Conservation (phyloP, 92 coral and sea anemone species). For the Palythoa heliodiscus region DNA sequence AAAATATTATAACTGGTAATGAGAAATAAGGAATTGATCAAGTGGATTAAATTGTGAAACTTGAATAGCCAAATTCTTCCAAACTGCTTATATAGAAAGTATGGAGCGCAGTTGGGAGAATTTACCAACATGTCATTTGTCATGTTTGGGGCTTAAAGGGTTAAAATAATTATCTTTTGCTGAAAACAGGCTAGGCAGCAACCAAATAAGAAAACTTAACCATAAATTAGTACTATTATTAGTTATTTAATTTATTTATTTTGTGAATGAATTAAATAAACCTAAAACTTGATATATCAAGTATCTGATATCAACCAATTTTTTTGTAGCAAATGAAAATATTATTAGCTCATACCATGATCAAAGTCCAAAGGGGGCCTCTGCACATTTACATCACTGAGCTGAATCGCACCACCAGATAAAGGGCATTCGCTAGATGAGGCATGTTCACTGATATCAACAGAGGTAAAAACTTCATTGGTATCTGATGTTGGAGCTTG, state of each 20-base stretch:
- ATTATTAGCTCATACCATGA: conserved; percentile 44
- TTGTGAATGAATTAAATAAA: conserved; percentile 3
- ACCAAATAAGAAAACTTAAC: too few species aligned
- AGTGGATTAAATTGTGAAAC: too few species aligned
- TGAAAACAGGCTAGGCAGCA: too few species aligned
- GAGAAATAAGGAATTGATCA: too few species aligned
- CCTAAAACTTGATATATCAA: conserved; percentile 26
- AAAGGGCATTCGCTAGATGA: conserved; percentile 44
- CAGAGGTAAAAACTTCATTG: conserved; percentile 50
- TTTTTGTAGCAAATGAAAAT: conserved; percentile 43
- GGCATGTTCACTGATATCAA: conserved; percentile 47
- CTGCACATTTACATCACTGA: conserved; percentile 35
- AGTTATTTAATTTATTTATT: not conserved
- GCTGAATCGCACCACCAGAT: conserved; percentile 54
- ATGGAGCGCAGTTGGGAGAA: too few species aligned
- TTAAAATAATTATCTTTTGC: too few species aligned
- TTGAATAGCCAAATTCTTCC: too few species aligned
- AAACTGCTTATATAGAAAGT: too few species aligned
- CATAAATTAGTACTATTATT: not conserved
- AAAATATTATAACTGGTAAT: too few species aligned
- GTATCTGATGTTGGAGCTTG: conserved; percentile 51
- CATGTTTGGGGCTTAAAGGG: too few species aligned
- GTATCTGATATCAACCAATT: conserved; percentile 41
- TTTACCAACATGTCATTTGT: too few species aligned
- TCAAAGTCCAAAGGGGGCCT: conserved; percentile 32